phyloP scores from a whole-genome alignment of 37 sponge, comb jelly and placozoan genomes.

The Oopsacas minuta region DNA sequence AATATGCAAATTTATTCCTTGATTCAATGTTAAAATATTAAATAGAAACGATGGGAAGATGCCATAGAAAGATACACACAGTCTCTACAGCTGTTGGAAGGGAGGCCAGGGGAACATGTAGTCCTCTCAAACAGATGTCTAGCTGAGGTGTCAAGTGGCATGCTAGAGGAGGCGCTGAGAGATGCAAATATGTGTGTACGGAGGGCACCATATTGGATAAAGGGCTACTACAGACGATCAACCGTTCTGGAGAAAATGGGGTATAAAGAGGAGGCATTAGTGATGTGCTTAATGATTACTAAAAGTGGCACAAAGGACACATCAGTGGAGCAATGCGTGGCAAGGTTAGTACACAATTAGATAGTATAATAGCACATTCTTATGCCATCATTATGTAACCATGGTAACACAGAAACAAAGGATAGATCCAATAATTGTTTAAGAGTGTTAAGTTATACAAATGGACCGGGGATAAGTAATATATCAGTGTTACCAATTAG shows the following conservation, averaged over 20 bases:
- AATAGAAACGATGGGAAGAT: not conserved
- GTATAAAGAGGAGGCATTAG: not conserved
- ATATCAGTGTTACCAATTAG: too few species aligned
- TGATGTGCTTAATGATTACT: not conserved
- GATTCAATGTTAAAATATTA: not conserved
- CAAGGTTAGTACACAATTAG: not conserved
- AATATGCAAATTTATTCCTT: too few species aligned
- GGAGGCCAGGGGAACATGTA: constrained; percentile 33
- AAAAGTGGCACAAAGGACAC: constrained; percentile 7
- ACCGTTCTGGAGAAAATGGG: constrained; percentile 1
- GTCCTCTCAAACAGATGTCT: constrained; percentile 51
- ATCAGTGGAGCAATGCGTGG: not conserved
- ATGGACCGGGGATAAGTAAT: too few species aligned
- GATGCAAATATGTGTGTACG: constrained; percentile 39
- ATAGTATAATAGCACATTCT: too few species aligned
- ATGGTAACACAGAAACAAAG: too few species aligned
- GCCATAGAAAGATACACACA: not conserved
- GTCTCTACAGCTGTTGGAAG: not conserved
- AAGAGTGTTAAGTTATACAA: too few species aligned
- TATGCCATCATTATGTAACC: too few species aligned
- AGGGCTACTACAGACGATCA: constrained; percentile 30
- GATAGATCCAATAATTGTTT: too few species aligned
- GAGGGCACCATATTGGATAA: constrained; percentile 47
- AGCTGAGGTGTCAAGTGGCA: constrained; percentile 34
- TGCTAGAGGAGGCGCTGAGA: constrained; percentile 30